Base-by-base conservation (phyloP, 2,888 invertebrate genomes). In the Melanophora roralis region DNA sequence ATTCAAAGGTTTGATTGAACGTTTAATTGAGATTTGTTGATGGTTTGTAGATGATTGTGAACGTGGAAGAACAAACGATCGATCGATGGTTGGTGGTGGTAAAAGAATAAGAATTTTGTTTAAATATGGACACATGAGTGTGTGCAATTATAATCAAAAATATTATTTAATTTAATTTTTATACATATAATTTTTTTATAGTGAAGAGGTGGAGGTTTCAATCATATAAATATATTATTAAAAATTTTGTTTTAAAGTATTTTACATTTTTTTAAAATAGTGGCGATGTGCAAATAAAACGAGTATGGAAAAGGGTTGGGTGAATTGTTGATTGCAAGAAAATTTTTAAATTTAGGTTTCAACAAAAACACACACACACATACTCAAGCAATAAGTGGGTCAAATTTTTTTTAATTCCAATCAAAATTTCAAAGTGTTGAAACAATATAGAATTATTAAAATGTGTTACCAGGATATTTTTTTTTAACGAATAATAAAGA, bases 31-130 rank as follows among this genome's bases (percentile, higher is more conserved):
- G 68, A 65, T 43, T 65, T 36, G 36, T 60, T 78, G 55, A 55
- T 67, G 27, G 67, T 60, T 27, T 34, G 43, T 27, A 19, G 65
- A 47, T 67, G 55, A 65, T 67, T 47, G 14, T 59, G 59, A 47
- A 47, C 57, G 73, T 47, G 43, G 21, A 23, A 62, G 45, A 62
- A 53, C 34, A 14, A 62, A 53, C 43, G 43, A 62, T 11, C 34
- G 34, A 53, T 45, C 38, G 57, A 34, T 71, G 79, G 75, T 62
- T 74, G 81, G 69, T 64, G 53, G 47, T 36, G 51, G 75, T 67
- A 45, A 69, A 62, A 68, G 14, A 47, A 19, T 27, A 43, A 57
- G 34, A 62, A 53, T 74, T 45, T 65, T 27, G 27, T 27, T 73
- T 59, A 16, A 64, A 64, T 53, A 43, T 74, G 49, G 74, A 40